Base-by-base conservation (phyloP, 1,140 invertebrate genomes). In the Lepidurus arcticus region DNA sequence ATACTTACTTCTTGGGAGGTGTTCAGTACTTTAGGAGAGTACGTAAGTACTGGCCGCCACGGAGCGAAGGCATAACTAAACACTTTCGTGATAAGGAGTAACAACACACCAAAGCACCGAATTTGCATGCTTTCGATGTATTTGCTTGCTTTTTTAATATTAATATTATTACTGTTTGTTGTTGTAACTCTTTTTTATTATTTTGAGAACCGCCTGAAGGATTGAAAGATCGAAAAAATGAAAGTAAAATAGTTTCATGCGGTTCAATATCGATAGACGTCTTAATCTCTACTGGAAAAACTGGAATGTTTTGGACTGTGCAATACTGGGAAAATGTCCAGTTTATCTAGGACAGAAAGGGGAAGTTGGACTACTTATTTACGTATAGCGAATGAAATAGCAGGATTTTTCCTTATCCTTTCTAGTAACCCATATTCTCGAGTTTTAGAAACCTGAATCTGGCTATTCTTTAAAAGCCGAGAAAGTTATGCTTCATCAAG, bases 321-420 rank as follows among this genome's bases (percentile, higher is more conserved):
- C 34, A 34, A 34, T 34, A 65, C n/a, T 13, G 21, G 16, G n/a
- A 65, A 65, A n/a, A 13, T 65, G 53, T 65, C 53, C 53, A 16
- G 53, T 7, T 34, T n/a, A 65, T 65, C 53, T 65, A 16, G 53
- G 10, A 65, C 53, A 34, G 53, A 65, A 65, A 65, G 53, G 8
- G 53, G 53, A 65, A 65, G 53, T 65, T 65, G 53, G 53, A 65
- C 53, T 65, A 65, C 53, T 65, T 65, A 65, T 21, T 34, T 34
- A 24, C 24, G 24, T 24, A 34, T 34, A 34, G 3, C 2, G 34
- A 13, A 65, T 65, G 53, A 65, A 65, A n/a, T 6, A 21, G 16
- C 53, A 65, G 21, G 21, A 13, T 65, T 65, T 53, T 65, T 65
- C 53, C 53, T 65, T 65, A 65, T 65, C 53, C 53, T 16, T 65